Evolutionary conservation across 2,113 vertebrate genomes (phyloP), one percentile per base, ranked within the genome.

Genomic region (Lepus timidus): DNA sequence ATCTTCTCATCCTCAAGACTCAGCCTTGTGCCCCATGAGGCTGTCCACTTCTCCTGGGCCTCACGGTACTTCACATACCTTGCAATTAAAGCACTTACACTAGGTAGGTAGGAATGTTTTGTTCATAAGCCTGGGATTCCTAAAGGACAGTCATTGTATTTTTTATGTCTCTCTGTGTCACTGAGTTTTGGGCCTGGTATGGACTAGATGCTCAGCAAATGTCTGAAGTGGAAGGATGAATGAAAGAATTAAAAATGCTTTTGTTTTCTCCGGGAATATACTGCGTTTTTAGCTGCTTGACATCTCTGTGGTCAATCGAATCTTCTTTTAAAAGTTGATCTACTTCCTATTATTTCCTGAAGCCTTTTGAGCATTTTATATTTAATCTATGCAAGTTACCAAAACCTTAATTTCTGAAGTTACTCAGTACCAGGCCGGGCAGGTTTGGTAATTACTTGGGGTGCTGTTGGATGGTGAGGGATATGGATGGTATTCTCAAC

Each of bases 181-280:
- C 65, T 79, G 52, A 39, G n/a, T 82, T 88, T 71, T 19, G 58
- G 27, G 67, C 6, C 58, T 51, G 8, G 51, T 75, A 36, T 84
- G 36, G n/a, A 87, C 22, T 29, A 84, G 25, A 87, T 67, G 23
- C 52, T 83, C 31, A 71, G 44, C 27, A 70, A 61, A 70, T 75
- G 55, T 58, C n/a, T 39, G 14, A 49, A 91, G 20, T 49, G 4
- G 17, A 88, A 91, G 17, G 23, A 39, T 25, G 27, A 36, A 73
- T 87, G 27, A 61, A 83, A 87, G 12, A 84, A 88, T 74, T 36
- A 27, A 61, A 87, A 70, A 84, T 76, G 16, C 19, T 80, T 79
- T 71, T 20, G 23, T 33, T 79, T 82, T 76, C 29, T 52, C 6
- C 7, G 27, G 22, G 23, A 81, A 74, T n/a, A 7, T 11, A 16